Evolutionary conservation across 2,888 invertebrate species (phyloP).

Genomic region (Caradrina kadenii): DNA sequence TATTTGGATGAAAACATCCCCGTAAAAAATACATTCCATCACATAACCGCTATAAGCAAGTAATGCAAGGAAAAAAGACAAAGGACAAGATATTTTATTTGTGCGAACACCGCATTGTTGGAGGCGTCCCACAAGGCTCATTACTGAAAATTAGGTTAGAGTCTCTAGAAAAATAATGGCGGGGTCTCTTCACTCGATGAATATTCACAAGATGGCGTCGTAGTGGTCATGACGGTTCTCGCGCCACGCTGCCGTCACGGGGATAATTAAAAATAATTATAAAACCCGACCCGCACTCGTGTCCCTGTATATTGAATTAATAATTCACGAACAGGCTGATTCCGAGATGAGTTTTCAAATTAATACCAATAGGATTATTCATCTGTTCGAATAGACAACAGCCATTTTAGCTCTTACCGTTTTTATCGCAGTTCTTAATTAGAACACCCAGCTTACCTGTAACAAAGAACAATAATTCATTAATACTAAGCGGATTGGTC

Average conservation of each 20-base stretch:
- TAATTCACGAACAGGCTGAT: constrained; percentile 66
- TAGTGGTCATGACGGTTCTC: constrained; percentile 57
- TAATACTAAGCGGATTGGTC: constrained; percentile 20
- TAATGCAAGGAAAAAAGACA: constrained; percentile 66
- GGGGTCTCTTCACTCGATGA: constrained; percentile 77
- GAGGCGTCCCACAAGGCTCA: constrained; percentile 77
- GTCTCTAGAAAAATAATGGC: constrained; percentile 82
- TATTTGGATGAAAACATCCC: constrained; percentile 16
- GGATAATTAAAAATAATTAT: constrained; percentile 85
- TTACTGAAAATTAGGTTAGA: constrained; percentile 84
- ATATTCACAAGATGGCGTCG: constrained; percentile 79
- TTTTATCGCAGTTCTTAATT: constrained; percentile 21
- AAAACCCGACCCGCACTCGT: constrained; percentile 67
- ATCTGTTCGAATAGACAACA: constrained; percentile 23
- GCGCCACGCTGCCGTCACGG: constrained; percentile 61
- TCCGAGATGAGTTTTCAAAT: constrained; percentile 49
- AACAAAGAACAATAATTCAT: constrained; percentile 60
- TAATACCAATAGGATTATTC: constrained; percentile 52
- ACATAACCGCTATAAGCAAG: constrained; percentile 66
- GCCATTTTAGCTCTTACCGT: constrained; percentile 46
- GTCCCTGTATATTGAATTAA: constrained; percentile 71
- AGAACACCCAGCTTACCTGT: constrained; percentile 65
- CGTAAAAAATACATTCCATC: constrained; percentile 37
- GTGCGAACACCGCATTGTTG: constrained; percentile 70
- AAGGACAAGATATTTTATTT: constrained; percentile 75